Base-by-base conservation (phyloP, 2,888 invertebrate genomes). In the Clunio marinus region DNA sequence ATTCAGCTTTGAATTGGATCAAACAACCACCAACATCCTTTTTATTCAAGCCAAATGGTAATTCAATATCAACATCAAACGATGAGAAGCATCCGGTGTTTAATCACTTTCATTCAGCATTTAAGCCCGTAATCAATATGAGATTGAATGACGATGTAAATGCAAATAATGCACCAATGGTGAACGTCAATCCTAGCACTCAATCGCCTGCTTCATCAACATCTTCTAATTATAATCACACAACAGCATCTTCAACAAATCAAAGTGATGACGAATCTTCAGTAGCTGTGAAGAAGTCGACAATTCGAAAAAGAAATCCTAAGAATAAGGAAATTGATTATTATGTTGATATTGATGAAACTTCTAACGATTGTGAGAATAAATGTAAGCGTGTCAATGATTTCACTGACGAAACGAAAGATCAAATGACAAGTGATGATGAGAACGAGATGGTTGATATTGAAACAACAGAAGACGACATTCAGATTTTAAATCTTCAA, bases 401-500 rank as follows among this genome's bases (percentile, higher is more conserved):
- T 45, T 57, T 32, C 55, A 60, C 41, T 22, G 60, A 35, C 27
- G 68, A 2, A 2, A 72, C 73, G 1, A 73, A 74, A 45, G 73
- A 74, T 51, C 72, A 72, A 1, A 63, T 72, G 27, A 74, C 74
- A 5, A 88, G 88, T 73, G 89, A 89, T 70, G 90, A 92, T 73
- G 91, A 90, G 76, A 86, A 92, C 73, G 91, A 90, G 76, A 86
- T 87, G 72, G 91, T 93, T 10, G 93, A 93, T 74, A 91, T 93
- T 71, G 93, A 93, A 76, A 91, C 91, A 8, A 91, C 91, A 0
- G 91, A 90, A 74, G 91, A 91, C 72, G 89, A 88, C 70, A 74
- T 58, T 41, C 55, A 58, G n/a, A 41, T 58, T 28, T 10, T 41
- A n/a, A 68, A 68, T 22, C 22, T 66, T 2, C 66, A 77, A n/a